phyloP scores from a whole-genome alignment of 1,140 invertebrate species.

The Apis mellifera region DNA sequence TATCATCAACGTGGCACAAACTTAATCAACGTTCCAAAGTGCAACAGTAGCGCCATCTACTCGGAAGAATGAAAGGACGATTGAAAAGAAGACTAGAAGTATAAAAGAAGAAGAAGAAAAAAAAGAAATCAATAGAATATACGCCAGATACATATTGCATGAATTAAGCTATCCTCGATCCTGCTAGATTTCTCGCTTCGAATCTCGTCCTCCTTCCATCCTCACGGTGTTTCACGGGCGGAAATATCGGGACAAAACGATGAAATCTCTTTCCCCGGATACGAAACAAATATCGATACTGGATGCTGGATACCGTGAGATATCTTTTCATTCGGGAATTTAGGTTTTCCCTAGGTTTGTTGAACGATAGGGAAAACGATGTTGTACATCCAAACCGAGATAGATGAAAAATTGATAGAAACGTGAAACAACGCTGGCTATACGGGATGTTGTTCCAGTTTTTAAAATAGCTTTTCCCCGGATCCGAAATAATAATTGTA shows the following conservation, averaged over 20 bases:
- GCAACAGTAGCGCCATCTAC: too few species aligned
- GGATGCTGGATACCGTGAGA: neutral
- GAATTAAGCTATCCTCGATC: conserved; percentile 15
- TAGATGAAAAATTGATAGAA: neutral
- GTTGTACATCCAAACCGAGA: neutral
- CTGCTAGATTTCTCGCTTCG: neutral
- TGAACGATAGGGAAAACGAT: neutral
- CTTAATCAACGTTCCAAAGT: too few species aligned
- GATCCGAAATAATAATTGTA: too few species aligned
- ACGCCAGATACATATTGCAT: conserved; percentile 58
- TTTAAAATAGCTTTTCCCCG: too few species aligned
- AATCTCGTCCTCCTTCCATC: neutral
- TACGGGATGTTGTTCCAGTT: too few species aligned
- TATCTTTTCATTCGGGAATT: neutral
- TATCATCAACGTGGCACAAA: too few species aligned
- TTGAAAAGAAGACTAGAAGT: too few species aligned
- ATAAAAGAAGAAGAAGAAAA: conserved; percentile 37
- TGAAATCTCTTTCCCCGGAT: neutral
- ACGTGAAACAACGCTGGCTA: neutral
- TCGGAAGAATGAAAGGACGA: neutral
- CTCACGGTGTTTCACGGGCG: neutral
- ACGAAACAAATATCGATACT: too few species aligned
- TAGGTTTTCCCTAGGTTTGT: neutral
- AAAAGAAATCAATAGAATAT: conserved; percentile 67
- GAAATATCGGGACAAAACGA: conserved; percentile 55